Conservation (phyloP, 1,140 invertebrate species). For the Cydia fagiglandana region DNA sequence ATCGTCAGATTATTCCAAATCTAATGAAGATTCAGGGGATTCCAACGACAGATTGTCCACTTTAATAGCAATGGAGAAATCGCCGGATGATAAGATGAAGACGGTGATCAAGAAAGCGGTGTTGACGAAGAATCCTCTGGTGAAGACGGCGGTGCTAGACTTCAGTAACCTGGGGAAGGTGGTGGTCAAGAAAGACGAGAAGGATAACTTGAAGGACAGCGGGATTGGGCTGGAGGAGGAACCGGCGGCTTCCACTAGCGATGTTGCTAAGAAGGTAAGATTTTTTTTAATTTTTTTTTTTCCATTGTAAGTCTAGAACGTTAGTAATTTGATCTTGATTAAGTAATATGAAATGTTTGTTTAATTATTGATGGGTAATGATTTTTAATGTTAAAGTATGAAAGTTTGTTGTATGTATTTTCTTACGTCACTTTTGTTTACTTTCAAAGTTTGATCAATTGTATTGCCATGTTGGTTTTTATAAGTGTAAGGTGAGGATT, state of each 20-base stretch:
- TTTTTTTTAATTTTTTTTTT: background rate
- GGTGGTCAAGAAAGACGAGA: conserved; percentile 60
- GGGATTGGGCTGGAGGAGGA: conserved; percentile 72
- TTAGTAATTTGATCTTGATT: too few relatives aligned
- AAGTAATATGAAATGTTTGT: too few relatives aligned
- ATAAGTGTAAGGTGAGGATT: too few relatives aligned
- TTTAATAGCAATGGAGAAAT: conserved; percentile 68
- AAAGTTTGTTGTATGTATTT: too few relatives aligned
- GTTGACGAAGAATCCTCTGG: conserved; percentile 64
- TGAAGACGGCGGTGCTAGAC: conserved; percentile 68
- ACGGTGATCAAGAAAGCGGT: conserved; percentile 72
- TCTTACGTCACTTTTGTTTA: too few relatives aligned
- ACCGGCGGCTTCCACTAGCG: conserved; percentile 52
- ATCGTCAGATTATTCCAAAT: conserved; percentile 69
- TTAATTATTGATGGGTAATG: too few relatives aligned
- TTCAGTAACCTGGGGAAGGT: conserved; percentile 66
- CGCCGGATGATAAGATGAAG: conserved; percentile 73
- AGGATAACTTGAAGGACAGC: conserved; percentile 68
- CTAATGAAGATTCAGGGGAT: conserved; percentile 70
- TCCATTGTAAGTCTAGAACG: too few relatives aligned
- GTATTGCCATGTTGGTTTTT: too few relatives aligned
- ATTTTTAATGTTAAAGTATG: too few relatives aligned
- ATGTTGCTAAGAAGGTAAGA: conserved; percentile 63
- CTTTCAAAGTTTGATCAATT: too few relatives aligned
- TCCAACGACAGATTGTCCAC: conserved; percentile 71